phyloP scores from a whole-genome alignment of 2,888 invertebrate species.

The Sarcophaga rosellei region DNA sequence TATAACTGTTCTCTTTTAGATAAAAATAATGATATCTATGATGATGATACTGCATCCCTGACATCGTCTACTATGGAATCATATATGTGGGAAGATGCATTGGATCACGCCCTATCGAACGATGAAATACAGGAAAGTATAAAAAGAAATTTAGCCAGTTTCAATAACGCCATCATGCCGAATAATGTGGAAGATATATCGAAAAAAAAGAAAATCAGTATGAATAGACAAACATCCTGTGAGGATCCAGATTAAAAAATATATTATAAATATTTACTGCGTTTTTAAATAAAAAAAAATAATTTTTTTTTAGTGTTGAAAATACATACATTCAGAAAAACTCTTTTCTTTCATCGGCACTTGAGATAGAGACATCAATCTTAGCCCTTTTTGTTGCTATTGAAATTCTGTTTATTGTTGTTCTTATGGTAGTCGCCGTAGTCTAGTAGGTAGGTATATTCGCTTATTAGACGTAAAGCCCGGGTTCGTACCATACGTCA shows the following conservation, averaged over 20 bases:
- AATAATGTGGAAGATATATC: neutral
- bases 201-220: neutral
- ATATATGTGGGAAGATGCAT: constrained; percentile 57
- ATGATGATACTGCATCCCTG: constrained; percentile 31
- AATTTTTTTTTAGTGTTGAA: neutral
- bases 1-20: constrained; percentile 23
- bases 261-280: too few species aligned
- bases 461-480: too few species aligned
- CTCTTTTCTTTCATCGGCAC: neutral
- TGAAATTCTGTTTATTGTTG: too few species aligned
- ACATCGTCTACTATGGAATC: constrained; percentile 45
- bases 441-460: too few species aligned
- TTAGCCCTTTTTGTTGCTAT: too few species aligned
- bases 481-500: too few species aligned
- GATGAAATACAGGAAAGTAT: constrained; percentile 47
- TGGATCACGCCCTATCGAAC: constrained; percentile 52
- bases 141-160: constrained; percentile 35
- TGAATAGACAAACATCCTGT: constrained; percentile 20
- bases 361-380: too few species aligned
- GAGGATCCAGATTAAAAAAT: constrained; percentile 31
- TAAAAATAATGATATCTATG: constrained; percentile 5
- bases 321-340: neutral
- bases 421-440: too few species aligned
- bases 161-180: constrained; percentile 55
- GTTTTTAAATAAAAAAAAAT: neutral